These are phyloP conservation scores for Leptinotarsa juncta DNA, from an alignment of 2,888 invertebrate genomes.

Conservation along the genomic window DNA sequence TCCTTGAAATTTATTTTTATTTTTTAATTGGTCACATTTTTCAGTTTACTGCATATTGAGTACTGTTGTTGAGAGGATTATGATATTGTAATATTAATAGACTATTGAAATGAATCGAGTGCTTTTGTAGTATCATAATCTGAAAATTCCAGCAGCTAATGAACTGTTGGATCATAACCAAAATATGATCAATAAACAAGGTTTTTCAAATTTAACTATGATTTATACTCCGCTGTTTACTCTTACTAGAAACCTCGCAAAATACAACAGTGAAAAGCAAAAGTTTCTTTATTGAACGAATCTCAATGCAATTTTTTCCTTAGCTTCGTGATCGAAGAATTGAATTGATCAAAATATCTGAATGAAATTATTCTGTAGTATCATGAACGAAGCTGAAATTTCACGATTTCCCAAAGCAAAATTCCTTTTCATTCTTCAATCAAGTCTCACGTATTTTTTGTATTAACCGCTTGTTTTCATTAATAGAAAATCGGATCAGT, in stretches of 20 bases:
- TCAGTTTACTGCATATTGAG: constrained; percentile 31
- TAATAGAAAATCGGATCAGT: constrained; percentile 6
- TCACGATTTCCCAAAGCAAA: neutral
- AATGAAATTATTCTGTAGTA: neutral
- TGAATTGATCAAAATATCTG: no score
- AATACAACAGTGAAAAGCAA: no score
- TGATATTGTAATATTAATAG: constrained; percentile 23
- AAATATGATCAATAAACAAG: no score
- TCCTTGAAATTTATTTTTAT: constrained; percentile 48
- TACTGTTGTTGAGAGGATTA: constrained; percentile 29
- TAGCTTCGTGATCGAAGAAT: no score
- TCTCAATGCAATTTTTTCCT: no score
- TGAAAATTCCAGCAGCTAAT: neutral
- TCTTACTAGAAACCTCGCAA: no score
- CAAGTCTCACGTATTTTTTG: constrained; percentile 14
- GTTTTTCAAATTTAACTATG: no score
- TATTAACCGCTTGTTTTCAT: constrained; percentile 11
- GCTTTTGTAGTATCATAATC: neutral
- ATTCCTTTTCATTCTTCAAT: constrained; percentile 3
- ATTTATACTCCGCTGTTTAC: no score
- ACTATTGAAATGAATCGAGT: constrained; percentile 21
- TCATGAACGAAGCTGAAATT: neutral
- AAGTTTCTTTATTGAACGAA: no score
- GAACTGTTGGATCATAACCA: no score
- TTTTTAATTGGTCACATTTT: constrained; percentile 40